phyloP scores from a whole-genome alignment of 2,113 vertebrate genomes.

The Abramis brama region DNA sequence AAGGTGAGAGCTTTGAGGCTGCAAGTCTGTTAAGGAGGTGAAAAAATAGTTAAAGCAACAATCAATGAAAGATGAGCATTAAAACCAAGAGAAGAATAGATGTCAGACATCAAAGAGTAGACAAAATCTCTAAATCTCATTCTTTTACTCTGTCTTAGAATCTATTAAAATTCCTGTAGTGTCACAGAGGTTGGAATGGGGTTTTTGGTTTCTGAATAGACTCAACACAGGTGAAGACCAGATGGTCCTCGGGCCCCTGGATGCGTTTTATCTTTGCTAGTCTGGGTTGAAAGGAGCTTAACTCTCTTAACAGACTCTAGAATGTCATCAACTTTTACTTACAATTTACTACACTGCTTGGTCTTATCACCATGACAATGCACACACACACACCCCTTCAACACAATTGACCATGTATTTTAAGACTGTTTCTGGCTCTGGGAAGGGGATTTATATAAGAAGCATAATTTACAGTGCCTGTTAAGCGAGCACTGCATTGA shows the following conservation, averaged over 20 bases:
- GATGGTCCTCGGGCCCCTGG: slow-evolving; percentile 56
- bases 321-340: slow-evolving; percentile 68
- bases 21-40: neutral
- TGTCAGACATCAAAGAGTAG: slow-evolving; percentile 39
- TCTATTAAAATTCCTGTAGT: slow-evolving; percentile 64
- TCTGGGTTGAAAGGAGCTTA: slow-evolving; percentile 67
- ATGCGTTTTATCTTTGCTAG: slow-evolving; percentile 52
- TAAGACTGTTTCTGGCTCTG: neutral
- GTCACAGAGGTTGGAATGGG: slow-evolving; percentile 51
- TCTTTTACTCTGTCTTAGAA: slow-evolving; percentile 61
- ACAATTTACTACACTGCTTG: slow-evolving; percentile 61
- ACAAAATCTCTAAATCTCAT: slow-evolving; percentile 59
- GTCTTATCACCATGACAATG: slow-evolving; percentile 51
- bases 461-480: neutral
- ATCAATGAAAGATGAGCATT: neutral
- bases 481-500: neutral
- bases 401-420: neutral
- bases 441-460: neutral
- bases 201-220: slow-evolving; percentile 51
- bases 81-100: slow-evolving; percentile 3
- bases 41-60: neutral
- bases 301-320: slow-evolving; percentile 55
- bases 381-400: neutral
- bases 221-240: slow-evolving; percentile 55
- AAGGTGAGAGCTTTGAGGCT: neutral